A percentile compares a stretch with the other conserved stretches of the same genome.
These are phyloP conservation scores for Percina caprodes DNA, from an alignment of 2,113 vertebrate species.

Conservation along the genomic window DNA sequence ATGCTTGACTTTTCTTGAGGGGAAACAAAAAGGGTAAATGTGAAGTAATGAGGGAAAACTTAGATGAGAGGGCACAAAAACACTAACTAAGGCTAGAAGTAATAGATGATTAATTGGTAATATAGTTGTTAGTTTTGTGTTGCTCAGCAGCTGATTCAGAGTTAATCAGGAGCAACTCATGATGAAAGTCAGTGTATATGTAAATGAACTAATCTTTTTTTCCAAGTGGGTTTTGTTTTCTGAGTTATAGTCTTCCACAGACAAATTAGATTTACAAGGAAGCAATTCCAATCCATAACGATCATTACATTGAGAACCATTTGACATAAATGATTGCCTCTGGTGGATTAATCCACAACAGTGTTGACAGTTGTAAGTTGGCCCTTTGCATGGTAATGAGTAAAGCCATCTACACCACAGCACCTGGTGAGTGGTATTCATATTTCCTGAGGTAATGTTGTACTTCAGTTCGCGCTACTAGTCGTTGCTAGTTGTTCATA, in stretches of 20 bases:
- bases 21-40: neutral
- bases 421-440: too few species aligned
- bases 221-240: neutral
- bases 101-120: too few species aligned
- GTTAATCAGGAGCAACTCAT: neutral
- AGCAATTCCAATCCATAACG: neutral
- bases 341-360: neutral
- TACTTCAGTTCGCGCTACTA: too few species aligned
- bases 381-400: too few species aligned
- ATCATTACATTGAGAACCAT: too few species aligned
- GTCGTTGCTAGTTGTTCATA: too few species aligned
- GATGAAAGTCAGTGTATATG: neutral
- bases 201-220: neutral
- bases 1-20: neutral
- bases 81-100: too few species aligned
- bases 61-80: too few species aligned
- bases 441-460: too few species aligned
- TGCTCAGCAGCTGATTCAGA: neutral
- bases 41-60: neutral
- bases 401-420: too few species aligned
- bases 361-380: neutral
- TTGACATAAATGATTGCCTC: too few species aligned
- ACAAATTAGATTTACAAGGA: neutral
- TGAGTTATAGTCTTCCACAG: neutral
- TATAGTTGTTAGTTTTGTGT: neutral